Conservation (phyloP, 2,797 vertebrate species). For the Vipera latastei region DNA sequence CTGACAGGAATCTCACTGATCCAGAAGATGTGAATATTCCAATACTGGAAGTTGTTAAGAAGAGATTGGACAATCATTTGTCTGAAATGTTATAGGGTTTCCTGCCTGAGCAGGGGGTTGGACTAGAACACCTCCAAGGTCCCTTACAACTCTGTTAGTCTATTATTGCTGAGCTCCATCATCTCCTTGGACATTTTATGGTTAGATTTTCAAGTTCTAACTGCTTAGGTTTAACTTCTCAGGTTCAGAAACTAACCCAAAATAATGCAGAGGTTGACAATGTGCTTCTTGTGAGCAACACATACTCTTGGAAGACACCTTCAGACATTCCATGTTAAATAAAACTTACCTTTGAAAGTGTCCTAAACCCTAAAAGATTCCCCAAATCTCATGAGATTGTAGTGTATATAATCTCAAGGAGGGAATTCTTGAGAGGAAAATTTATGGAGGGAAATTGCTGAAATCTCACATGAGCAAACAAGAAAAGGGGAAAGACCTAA, state of each 20-base stretch:
- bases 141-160: neutral
- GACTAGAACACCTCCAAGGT: neutral
- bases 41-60: neutral
- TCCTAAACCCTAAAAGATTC: neutral
- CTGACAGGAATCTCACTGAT: neutral
- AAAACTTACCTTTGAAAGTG: neutral
- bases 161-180: neutral
- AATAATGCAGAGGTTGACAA: neutral
- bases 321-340: neutral
- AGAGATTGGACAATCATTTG: neutral
- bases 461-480: neutral
- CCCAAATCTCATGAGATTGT: neutral
- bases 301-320: neutral
- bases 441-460: neutral
- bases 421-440: neutral
- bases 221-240: too few species aligned
- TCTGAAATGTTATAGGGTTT: neutral
- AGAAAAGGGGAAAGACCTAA: neutral
- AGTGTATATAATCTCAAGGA: neutral
- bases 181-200: neutral
- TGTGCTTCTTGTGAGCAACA: neutral
- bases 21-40: neutral
- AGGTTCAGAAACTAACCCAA: too few species aligned
- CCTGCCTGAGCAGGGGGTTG: neutral
- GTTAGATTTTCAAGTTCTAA: too few species aligned